phyloP scores from a whole-genome alignment of 2,888 invertebrate genomes.

The Dryococelus australis region DNA sequence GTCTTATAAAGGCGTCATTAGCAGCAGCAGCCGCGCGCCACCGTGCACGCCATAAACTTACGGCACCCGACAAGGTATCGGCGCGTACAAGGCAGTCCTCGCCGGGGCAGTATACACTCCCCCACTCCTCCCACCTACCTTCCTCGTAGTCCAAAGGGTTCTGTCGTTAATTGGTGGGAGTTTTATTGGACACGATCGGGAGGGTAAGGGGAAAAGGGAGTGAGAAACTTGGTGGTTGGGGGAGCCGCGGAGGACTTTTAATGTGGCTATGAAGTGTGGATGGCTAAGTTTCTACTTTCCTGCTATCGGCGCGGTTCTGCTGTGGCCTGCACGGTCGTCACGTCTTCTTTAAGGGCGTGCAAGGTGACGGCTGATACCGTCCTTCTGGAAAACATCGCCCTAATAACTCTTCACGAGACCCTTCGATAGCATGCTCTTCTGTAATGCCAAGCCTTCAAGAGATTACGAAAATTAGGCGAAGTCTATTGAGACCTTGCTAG shows the following conservation, averaged over 20 bases:
- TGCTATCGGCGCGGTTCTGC: neutral
- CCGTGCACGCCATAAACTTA: neutral
- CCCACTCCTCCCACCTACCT: neutral
- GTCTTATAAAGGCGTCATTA: neutral
- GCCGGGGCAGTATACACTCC: neutral
- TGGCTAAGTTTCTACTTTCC: conserved; percentile 36
- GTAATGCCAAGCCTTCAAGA: no score
- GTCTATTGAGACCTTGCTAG: no score
- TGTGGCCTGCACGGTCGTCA: neutral
- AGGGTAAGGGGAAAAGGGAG: neutral
- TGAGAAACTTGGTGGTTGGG: neutral
- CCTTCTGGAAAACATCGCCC: neutral
- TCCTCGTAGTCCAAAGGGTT: neutral
- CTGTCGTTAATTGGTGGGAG: neutral
- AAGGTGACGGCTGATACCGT: neutral
- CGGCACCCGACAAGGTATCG: neutral
- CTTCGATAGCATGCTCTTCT: no score
- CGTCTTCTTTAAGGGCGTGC: neutral
- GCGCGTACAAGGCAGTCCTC: neutral
- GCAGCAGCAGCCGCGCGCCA: neutral
- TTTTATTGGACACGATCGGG: neutral
- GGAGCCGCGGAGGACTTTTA: conserved; percentile 25
- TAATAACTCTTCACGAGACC: no score
- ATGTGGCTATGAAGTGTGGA: conserved; percentile 40
- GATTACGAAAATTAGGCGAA: no score